Evolutionary conservation across 2,797 vertebrate species (phyloP).

Genomic region (Enteromius trimaculatus): DNA sequence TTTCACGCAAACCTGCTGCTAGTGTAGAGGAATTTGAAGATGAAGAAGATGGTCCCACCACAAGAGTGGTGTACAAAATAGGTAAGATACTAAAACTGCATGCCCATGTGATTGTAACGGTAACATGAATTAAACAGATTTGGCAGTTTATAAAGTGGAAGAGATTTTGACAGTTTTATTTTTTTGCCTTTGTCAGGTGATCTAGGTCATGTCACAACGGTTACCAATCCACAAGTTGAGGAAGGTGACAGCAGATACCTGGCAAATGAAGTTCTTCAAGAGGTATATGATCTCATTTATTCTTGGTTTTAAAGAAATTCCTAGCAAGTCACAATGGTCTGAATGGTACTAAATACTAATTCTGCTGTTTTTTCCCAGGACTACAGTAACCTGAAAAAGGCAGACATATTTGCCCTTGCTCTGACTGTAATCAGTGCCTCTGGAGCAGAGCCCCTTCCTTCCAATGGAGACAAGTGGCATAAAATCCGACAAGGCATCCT

Average conservation of each 20-base stretch:
- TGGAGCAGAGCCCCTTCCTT: constrained; percentile 91
- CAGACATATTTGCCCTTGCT: constrained; percentile 82
- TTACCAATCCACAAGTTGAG: constrained; percentile 95
- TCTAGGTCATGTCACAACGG: constrained; percentile 94
- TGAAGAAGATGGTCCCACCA: constrained; percentile 86
- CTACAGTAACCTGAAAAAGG: constrained; percentile 78
- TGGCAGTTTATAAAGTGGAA: background rate
- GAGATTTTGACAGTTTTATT: background rate
- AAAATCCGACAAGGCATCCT: constrained; percentile 92
- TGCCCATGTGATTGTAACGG: background rate
- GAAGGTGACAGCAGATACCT: constrained; percentile 96
- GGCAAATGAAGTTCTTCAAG: constrained; percentile 97
- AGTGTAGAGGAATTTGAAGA: constrained; percentile 91
- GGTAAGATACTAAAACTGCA: constrained; percentile 72
- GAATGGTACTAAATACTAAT: background rate
- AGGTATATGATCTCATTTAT: constrained; percentile 78
- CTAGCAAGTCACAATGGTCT: background rate
- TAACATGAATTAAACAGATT: background rate
- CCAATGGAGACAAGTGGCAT: constrained; percentile 96
- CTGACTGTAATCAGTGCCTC: constrained; percentile 78
- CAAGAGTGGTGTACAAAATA: constrained; percentile 93
- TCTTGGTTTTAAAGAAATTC: background rate
- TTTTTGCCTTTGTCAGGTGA: constrained; percentile 80
- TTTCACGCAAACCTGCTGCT: constrained; percentile 85
- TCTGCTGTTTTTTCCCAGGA: constrained; percentile 64